A percentile compares a stretch with the other conserved stretches of the same genome.
Evolutionary conservation across 2,888 invertebrate genomes (phyloP).

Genomic region (Xestia c-nigrum): DNA sequence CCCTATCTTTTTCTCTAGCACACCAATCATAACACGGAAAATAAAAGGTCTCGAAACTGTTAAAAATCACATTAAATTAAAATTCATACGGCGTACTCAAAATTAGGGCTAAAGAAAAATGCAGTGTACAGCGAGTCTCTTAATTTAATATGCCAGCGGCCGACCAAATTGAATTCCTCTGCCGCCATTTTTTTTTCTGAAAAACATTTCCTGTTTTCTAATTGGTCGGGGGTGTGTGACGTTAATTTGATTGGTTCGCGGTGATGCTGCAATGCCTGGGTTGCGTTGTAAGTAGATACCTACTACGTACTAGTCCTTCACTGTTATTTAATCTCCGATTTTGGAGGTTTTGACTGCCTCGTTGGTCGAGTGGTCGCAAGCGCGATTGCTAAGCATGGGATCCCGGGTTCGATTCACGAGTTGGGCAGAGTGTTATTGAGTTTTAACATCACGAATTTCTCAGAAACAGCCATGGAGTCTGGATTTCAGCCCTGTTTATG

Average conservation of each 20-base stretch:
- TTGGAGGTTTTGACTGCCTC: too few relatives aligned
- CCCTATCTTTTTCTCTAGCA: too few relatives aligned
- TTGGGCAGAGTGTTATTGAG: too few relatives aligned
- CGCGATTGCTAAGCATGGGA: too few relatives aligned
- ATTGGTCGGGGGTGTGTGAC: constrained; percentile 35
- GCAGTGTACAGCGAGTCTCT: constrained; percentile 36
- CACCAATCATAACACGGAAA: not conserved
- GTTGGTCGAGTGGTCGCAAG: too few relatives aligned
- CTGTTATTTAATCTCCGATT: not conserved
- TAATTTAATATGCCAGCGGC: constrained; percentile 49
- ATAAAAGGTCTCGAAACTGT: constrained; percentile 9
- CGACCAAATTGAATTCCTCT: constrained; percentile 50
- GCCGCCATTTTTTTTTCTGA: constrained; percentile 46
- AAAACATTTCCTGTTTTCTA: constrained; percentile 25
- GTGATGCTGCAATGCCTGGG: constrained; percentile 6
- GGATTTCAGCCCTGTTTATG: too few relatives aligned
- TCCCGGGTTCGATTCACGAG: too few relatives aligned
- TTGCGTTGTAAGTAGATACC: not conserved
- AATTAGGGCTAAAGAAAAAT: constrained; percentile 55
- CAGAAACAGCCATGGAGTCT: too few relatives aligned
- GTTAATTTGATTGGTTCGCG: constrained; percentile 25
- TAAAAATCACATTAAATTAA: constrained; percentile 34
- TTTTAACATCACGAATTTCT: too few relatives aligned
- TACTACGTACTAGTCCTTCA: not conserved
- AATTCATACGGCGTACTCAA: constrained; percentile 49